Evolutionary conservation across 2,113 vertebrate genomes (phyloP).

Genomic region (Hiodon alosoides): DNA sequence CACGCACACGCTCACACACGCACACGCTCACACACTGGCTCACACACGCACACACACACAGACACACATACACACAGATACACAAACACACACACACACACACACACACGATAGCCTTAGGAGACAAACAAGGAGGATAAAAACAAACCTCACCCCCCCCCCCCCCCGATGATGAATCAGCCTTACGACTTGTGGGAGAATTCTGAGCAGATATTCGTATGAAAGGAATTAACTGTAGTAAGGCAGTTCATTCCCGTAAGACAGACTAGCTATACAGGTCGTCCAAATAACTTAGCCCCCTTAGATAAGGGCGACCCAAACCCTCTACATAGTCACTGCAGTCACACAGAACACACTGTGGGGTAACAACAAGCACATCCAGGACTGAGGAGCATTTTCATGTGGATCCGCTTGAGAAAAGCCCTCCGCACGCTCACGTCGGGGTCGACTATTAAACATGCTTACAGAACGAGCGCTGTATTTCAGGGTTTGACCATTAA

Average conservation of each 20-base stretch:
- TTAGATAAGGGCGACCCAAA: background rate
- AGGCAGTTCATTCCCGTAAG: background rate
- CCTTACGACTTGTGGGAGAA: slow-evolving; percentile 1
- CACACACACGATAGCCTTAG: background rate
- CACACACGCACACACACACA: no score
- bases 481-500: no score
- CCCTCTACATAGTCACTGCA: background rate
- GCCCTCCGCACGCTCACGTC: no score
- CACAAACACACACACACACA: background rate
- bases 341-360: background rate
- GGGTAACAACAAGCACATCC: no score
- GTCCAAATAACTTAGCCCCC: background rate
- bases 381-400: no score
- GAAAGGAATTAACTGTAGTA: slow-evolving; percentile 5
- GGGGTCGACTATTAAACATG: no score
- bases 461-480: no score
- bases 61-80: background rate
- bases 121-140: slow-evolving; percentile 10
- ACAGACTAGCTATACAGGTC: background rate
- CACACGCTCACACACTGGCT: no score
- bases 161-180: slow-evolving; percentile 11
- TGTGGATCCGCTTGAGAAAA: no score
- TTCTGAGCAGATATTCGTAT: background rate
- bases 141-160: slow-evolving; percentile 21
- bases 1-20: no score